Percentiles rank a stretch among this genome's conserved stretches.
These are phyloP conservation scores for Bungarus multicinctus DNA, from an alignment of 2,113 vertebrate genomes.

Conservation along the genomic window DNA sequence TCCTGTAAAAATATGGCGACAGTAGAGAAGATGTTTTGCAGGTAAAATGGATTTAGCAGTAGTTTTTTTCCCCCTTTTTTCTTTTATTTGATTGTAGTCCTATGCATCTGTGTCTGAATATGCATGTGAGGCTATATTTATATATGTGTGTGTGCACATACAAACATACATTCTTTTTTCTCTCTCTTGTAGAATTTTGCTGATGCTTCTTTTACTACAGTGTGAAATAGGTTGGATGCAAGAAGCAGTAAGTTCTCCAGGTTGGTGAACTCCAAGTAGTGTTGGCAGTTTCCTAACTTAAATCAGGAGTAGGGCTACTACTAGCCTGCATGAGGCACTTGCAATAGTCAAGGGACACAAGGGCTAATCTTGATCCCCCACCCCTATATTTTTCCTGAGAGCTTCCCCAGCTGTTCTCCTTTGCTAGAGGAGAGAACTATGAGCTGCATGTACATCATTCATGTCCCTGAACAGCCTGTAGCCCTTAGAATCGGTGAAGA, in stretches of 20 bases:
- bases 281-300: not conserved
- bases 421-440: not conserved
- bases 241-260: conserved; percentile 24
- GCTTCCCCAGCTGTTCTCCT: not conserved
- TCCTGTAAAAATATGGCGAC: conserved; percentile 44
- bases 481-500: not conserved
- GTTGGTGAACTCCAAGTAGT: conserved; percentile 28
- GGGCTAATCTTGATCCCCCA: not conserved
- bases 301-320: not conserved
- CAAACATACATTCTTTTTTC: not conserved
- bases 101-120: not conserved
- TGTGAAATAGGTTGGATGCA: conserved; percentile 22
- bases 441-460: not conserved
- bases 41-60: conserved; percentile 42
- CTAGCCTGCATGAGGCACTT: not conserved
- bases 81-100: not conserved
- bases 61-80: accelerated
- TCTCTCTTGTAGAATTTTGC: conserved; percentile 33
- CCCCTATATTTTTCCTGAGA: not conserved
- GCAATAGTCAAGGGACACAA: not conserved
- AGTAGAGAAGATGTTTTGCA: conserved; percentile 2
- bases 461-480: not conserved
- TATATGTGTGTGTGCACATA: not conserved
- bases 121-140: not conserved
- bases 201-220: conserved; percentile 36